Base-by-base conservation (phyloP, 2,888 invertebrate species). In the Xestoiulus laeticollis region DNA sequence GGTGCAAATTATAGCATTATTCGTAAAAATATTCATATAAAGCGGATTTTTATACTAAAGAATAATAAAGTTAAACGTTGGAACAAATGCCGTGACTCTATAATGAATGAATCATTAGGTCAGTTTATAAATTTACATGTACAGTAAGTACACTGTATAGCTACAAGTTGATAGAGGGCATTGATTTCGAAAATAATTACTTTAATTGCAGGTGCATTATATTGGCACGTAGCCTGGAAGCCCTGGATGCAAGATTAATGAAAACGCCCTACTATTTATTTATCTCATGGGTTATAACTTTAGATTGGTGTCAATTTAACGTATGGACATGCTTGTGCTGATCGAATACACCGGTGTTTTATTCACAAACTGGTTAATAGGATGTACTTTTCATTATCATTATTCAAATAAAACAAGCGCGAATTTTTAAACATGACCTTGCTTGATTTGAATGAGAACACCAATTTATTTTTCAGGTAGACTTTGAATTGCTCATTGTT, bases 401-500 rank as follows among this genome's bases (percentile, higher is more conserved):
- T 78, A 78, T 78, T 68, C 12, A 68, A 26, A 68, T 68, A 26
- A 78, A 16, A 30, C 30, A 2, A 78, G 78, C 30, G 68, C 68
- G 26, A 30, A 78, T 30, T 78, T 78, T 78, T 30, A 12, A 78
- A 78, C 22, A 78, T 78, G 78, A 78, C 78, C 78, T 78, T 78
- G 78, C 30, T 68, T 12, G 68, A 26, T 22, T 68, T 26, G n/a
- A 68, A 68, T 68, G 68, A 68, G 26, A 22, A 26, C 22, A n/a
- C n/a, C 68, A 16, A 26, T 68, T 68, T 68, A 12, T 22, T 26
- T 26, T 12, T 68, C 22, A 1, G 2, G 26, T 22, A 26, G 68
- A 12, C 5, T 68, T 26, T 22, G 26, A 68, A 68, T 68, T 68
- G 26, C 68, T n/a, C 68, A 12, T 68, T 68, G 68, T 68, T 26